phyloP scores from a whole-genome alignment of 2,113 vertebrate genomes.

The Stigmatopora argus region DNA sequence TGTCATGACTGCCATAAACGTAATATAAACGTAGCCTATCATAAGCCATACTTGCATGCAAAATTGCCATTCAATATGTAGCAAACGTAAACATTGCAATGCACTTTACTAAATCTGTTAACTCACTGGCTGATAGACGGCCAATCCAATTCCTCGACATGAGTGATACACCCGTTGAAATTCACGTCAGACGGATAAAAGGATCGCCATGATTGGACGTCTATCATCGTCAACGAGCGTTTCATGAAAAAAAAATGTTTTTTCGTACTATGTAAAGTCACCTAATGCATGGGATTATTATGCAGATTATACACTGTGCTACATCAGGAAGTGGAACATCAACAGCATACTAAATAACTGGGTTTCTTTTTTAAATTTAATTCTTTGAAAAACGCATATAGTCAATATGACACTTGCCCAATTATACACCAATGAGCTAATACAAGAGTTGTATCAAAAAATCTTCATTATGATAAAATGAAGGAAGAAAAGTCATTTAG shows the following conservation, averaged over 20 bases:
- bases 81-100: constrained; percentile 36
- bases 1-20: neutral
- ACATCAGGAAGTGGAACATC: neutral
- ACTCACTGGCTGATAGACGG: neutral
- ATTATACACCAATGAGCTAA: neutral
- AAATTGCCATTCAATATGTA: constrained; percentile 29
- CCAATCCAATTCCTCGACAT: too few relatives aligned
- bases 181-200: too few relatives aligned
- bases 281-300: neutral
- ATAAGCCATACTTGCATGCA: constrained; percentile 1
- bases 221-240: too few relatives aligned
- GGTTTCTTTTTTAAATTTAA: neutral
- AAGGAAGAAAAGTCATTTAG: neutral
- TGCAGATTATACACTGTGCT: neutral
- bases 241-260: neutral
- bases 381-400: neutral
- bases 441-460: neutral
- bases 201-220: too few relatives aligned
- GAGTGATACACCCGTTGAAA: too few relatives aligned
- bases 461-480: neutral
- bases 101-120: constrained; percentile 46
- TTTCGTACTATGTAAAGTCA: neutral
- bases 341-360: neutral
- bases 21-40: neutral
- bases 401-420: neutral